These are phyloP conservation scores for Drosophila ohnishii DNA, from an alignment of 1,140 invertebrate genomes.

Conservation along the genomic window DNA sequence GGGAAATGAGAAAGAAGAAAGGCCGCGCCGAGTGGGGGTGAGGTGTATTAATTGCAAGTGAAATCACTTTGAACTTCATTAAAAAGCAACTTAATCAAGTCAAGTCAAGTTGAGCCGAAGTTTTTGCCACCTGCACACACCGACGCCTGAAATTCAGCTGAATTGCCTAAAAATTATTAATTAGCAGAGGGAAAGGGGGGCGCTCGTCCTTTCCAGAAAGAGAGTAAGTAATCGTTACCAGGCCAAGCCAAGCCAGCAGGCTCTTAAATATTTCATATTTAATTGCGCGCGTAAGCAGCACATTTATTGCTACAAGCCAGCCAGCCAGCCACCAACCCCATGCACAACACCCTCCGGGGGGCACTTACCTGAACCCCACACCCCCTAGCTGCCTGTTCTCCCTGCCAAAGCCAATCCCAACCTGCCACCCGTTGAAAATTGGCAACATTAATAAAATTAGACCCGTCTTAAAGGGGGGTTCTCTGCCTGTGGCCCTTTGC, in stretches of 20 bases:
- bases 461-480: conserved; percentile 16
- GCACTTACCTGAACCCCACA: conserved; percentile 22
- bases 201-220: too few species aligned
- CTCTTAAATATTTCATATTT: conserved; percentile 81
- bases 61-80: conserved; percentile 82
- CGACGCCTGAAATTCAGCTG: conserved; percentile 49
- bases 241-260: conserved; percentile 6
- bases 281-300: conserved; percentile 77
- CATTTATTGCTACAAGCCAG: conserved; percentile 52
- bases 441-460: conserved; percentile 81
- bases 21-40: conserved; percentile 3
- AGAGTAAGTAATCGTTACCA: conserved; percentile 2
- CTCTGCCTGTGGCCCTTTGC: background rate
- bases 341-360: conserved; percentile 4
- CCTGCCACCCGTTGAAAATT: conserved; percentile 66
- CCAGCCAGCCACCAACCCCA: background rate
- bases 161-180: conserved; percentile 81
- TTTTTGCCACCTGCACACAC: conserved; percentile 43
- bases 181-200: conserved; percentile 33
- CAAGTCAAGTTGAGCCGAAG: conserved; percentile 52
- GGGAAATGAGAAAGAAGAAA: background rate
- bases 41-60: conserved; percentile 70
- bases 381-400: too few species aligned
- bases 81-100: conserved; percentile 79
- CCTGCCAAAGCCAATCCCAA: conserved; percentile 11